Percentiles rank a stretch among this genome's conserved stretches.
Evolutionary conservation across 92 coral and sea anemone genomes (phyloP).

Genomic region (Siderastrea siderea): DNA sequence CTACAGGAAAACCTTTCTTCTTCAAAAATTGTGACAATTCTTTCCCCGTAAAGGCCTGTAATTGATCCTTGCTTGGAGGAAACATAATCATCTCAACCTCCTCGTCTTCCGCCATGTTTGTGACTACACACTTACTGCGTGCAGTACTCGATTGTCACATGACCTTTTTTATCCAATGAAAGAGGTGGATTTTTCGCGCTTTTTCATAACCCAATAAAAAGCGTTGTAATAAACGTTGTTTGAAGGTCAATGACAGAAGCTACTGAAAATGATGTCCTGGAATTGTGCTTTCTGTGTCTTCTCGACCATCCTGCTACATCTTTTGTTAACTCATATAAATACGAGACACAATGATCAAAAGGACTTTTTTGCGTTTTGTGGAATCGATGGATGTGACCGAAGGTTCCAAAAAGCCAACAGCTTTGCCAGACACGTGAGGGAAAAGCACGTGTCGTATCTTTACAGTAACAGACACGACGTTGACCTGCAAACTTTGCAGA

Average conservation of each 20-base stretch:
- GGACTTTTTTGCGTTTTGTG: constrained; percentile 11
- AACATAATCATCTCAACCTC: neutral
- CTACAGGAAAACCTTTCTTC: neutral
- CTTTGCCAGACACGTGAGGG: constrained; percentile 19
- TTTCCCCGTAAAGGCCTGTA: neutral
- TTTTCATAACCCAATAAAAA: constrained; percentile 15
- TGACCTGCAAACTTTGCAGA: neutral
- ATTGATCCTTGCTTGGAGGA: neutral
- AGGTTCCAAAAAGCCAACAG: constrained; percentile 17
- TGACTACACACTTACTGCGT: neutral
- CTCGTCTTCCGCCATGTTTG: constrained; percentile 8
- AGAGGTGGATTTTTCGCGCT: constrained; percentile 11
- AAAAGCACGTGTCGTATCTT: constrained; percentile 6
- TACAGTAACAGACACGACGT: constrained; percentile 1
- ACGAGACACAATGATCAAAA: constrained; percentile 17
- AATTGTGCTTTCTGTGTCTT: constrained; percentile 14
- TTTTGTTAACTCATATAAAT: constrained; percentile 34
- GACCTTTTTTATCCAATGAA: constrained; percentile 23
- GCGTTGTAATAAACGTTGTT: neutral
- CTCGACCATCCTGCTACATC: neutral
- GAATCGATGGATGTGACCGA: constrained; percentile 4
- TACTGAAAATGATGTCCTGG: neutral
- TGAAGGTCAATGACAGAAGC: neutral
- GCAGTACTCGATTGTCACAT: neutral
- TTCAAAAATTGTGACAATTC: neutral